Percentiles rank a stretch among this genome's conserved stretches.
These are phyloP conservation scores for Terrapene triunguis DNA, from an alignment of 2,113 vertebrate species.

Conservation along the genomic window DNA sequence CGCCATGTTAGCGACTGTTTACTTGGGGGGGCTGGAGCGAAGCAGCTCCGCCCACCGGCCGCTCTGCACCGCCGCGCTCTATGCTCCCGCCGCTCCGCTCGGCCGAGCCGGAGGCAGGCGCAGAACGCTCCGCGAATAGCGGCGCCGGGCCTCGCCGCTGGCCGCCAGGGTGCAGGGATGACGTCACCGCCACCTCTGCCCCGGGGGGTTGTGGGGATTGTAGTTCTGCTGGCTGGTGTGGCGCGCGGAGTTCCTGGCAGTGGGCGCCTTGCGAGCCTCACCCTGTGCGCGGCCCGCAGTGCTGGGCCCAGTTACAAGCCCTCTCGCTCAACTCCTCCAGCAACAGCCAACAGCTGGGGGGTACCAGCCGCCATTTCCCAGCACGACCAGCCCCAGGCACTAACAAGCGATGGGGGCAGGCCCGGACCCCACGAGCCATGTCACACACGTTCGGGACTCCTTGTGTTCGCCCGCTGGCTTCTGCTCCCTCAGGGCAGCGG, in stretches of 20 bases:
- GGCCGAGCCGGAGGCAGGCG: constrained; percentile 15
- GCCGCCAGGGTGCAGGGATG: neutral
- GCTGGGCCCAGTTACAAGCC: too few relatives aligned
- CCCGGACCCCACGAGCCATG: too few relatives aligned
- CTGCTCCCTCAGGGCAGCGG: too few relatives aligned
- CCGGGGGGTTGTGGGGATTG: constrained; percentile 46
- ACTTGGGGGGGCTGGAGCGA: neutral
- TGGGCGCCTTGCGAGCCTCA: neutral
- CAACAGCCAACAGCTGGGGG: too few relatives aligned
- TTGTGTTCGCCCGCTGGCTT: too few relatives aligned
- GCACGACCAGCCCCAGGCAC: too few relatives aligned
- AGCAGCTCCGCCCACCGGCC: neutral
- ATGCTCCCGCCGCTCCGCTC: neutral
- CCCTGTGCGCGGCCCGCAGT: neutral
- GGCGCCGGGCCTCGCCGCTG: accelerated
- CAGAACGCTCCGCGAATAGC: neutral
- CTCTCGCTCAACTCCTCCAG: accelerated
- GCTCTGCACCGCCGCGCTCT: neutral
- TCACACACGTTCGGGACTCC: too few relatives aligned
- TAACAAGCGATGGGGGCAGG: too few relatives aligned
- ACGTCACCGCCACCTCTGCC: neutral
- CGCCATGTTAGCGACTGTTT: constrained; percentile 73
- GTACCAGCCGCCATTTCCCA: too few relatives aligned
- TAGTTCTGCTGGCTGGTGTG: constrained; percentile 2
- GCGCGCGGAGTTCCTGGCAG: too few relatives aligned